Evolutionary conservation across 2,113 vertebrate species (phyloP).

Genomic region (Morone saxatilis): DNA sequence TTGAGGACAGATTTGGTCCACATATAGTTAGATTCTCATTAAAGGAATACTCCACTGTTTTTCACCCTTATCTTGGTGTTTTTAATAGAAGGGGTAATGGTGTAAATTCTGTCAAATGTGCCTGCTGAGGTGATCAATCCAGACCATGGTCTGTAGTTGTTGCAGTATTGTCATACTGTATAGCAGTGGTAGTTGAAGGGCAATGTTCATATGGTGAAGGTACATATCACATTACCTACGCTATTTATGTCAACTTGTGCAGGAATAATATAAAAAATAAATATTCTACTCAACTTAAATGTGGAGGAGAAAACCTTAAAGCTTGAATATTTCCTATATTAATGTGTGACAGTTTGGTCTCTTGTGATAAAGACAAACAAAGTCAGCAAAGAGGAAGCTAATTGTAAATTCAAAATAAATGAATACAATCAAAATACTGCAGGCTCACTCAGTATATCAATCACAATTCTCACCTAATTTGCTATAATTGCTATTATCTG

Average conservation of each 20-base stretch:
- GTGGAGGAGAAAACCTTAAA: neutral
- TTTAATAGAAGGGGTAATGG: neutral
- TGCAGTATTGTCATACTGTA: neutral
- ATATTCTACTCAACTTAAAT: neutral
- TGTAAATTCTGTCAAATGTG: neutral
- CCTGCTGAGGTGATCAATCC: neutral
- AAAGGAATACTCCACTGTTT: neutral
- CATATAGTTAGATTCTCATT: neutral
- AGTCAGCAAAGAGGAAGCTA: neutral
- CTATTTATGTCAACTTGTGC: neutral
- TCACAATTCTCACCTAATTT: slow-evolving; percentile 12
- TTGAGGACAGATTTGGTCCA: slow-evolving; percentile 12
- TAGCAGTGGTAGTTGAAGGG: neutral
- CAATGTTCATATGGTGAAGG: neutral
- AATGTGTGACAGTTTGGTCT: neutral
- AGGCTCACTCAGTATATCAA: slow-evolving; percentile 10
- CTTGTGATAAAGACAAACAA: neutral
- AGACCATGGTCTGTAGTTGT: neutral
- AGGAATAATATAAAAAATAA: neutral
- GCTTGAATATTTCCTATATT: too few relatives aligned
- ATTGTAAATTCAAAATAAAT: slow-evolving; percentile 7
- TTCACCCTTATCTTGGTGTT: neutral
- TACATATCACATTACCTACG: neutral
- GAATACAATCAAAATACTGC: slow-evolving; percentile 19
- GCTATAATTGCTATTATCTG: slow-evolving; percentile 24